Evolutionary conservation across 1,140 invertebrate species (phyloP).

Genomic region (Bombus confusus): DNA sequence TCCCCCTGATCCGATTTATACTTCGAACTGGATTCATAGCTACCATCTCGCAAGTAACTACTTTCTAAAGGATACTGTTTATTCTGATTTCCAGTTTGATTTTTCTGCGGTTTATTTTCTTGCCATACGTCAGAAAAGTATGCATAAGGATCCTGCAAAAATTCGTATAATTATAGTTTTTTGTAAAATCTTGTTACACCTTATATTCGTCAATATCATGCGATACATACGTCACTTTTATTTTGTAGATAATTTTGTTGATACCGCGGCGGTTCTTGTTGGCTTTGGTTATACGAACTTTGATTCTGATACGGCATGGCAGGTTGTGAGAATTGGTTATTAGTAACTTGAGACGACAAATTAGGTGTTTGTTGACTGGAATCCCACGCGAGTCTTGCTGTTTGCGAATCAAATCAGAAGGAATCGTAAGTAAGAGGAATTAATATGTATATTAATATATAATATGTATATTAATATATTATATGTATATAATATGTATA

Average conservation of each 20-base stretch:
- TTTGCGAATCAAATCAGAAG: not conserved
- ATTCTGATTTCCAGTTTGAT: slow-evolving; percentile 46
- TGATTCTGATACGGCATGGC: slow-evolving; percentile 68
- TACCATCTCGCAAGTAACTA: slow-evolving; percentile 73
- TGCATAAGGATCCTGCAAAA: slow-evolving; percentile 78
- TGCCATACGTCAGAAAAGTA: slow-evolving; percentile 82
- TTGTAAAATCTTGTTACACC: not conserved
- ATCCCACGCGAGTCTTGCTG: slow-evolving; percentile 73
- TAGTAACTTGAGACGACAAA: slow-evolving; percentile 62
- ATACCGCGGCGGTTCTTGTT: slow-evolving; percentile 48
- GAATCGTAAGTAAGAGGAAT: not conserved
- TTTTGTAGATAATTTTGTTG: slow-evolving; percentile 73
- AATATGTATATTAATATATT: no score
- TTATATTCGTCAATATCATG: not conserved
- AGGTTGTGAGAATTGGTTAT: slow-evolving; percentile 68
- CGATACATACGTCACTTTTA: slow-evolving; percentile 75
- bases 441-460: no score
- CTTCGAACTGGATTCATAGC: slow-evolving; percentile 74
- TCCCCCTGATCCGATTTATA: slow-evolving; percentile 77
- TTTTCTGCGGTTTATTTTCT: slow-evolving; percentile 77
- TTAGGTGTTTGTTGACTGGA: slow-evolving; percentile 58
- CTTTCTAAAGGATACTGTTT: slow-evolving; percentile 72
- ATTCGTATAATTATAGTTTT: not conserved
- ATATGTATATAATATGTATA: no score
- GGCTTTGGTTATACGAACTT: slow-evolving; percentile 68